These are phyloP conservation scores for Bubo bubo DNA, from an alignment of 2,113 vertebrate genomes.

Conservation along the genomic window DNA sequence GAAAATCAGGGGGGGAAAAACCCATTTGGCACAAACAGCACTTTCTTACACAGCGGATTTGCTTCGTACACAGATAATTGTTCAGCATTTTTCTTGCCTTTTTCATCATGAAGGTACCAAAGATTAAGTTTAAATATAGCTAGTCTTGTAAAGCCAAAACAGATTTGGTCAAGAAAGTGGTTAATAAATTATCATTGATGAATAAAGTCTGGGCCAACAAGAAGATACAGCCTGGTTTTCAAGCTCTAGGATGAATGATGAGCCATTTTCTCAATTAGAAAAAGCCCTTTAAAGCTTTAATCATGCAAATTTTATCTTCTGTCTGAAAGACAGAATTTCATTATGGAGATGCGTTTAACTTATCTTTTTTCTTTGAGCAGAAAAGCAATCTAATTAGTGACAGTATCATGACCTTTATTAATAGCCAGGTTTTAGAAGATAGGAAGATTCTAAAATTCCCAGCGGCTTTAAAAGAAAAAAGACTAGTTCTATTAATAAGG, in stretches of 20 bases:
- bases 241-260: background rate
- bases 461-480: background rate
- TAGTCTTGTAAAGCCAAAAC: background rate
- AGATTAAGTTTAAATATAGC: background rate
- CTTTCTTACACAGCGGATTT: background rate
- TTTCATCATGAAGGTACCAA: accelerated
- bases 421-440: background rate
- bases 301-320: constrained; percentile 27
- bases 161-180: background rate
- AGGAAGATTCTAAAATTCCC: background rate
- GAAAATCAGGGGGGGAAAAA: background rate
- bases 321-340: constrained; percentile 12
- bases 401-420: background rate
- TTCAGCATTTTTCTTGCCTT: background rate
- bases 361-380: background rate
- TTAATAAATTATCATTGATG: background rate
- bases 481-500: background rate
- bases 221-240: background rate
- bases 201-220: background rate
- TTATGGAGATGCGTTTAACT: background rate
- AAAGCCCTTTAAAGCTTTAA: constrained; percentile 33
- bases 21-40: background rate
- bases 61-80: accelerated
- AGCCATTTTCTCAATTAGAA: constrained; percentile 14
- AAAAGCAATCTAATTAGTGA: constrained; percentile 13